These are phyloP conservation scores for Passer domesticus DNA, from an alignment of 2,113 vertebrate genomes.

Conservation along the genomic window DNA sequence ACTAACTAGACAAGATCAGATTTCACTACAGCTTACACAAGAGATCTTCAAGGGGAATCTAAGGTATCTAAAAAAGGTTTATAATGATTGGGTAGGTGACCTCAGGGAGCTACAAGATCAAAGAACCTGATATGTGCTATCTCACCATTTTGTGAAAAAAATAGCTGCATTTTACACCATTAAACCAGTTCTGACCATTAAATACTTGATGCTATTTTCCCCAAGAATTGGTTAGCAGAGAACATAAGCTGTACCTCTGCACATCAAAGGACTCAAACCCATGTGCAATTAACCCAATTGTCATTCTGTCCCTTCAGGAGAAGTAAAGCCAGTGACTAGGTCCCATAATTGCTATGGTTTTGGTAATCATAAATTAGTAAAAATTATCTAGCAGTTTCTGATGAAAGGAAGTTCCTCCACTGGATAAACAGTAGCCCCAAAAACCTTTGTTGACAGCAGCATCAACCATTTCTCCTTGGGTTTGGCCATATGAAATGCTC, in stretches of 20 bases:
- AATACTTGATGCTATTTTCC: background rate
- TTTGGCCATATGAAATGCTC: background rate
- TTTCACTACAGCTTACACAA: background rate
- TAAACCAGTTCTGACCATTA: background rate
- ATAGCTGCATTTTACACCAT: background rate
- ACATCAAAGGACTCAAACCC: background rate
- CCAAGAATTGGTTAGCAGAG: background rate
- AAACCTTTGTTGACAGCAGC: background rate
- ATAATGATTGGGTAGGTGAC: background rate
- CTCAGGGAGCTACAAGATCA: background rate
- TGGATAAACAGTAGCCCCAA: background rate
- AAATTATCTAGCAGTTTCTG: background rate
- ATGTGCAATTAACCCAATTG: background rate
- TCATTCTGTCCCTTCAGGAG: background rate
- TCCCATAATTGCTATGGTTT: background rate
- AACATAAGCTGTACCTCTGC: background rate
- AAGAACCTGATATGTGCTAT: background rate
- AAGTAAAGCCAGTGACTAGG: background rate
- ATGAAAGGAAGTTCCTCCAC: background rate
- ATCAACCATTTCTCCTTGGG: background rate
- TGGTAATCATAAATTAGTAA: background rate
- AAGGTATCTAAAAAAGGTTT: background rate
- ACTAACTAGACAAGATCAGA: background rate
- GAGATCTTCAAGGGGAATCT: conserved; percentile 2
- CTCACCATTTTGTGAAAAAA: background rate